These are phyloP conservation scores for Diplazon laetatorius DNA, from an alignment of 2,888 invertebrate genomes.

Conservation along the genomic window DNA sequence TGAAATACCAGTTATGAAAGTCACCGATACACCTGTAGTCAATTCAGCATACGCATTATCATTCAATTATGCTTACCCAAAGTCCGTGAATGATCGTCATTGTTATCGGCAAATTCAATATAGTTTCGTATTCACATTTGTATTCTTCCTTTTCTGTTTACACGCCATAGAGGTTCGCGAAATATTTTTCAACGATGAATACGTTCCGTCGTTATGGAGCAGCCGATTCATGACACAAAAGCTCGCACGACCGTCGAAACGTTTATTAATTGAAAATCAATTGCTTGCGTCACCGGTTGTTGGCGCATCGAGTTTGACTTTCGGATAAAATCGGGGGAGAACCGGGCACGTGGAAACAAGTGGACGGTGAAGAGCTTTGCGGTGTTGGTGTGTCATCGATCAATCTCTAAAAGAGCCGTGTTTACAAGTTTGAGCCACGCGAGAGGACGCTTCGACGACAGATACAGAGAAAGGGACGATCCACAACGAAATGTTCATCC, in stretches of 20 bases:
- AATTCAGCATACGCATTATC: too few species aligned
- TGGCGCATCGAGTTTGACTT: conserved; percentile 31
- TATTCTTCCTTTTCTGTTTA: neutral
- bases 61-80: too few species aligned
- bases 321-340: conserved; percentile 1
- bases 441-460: conserved; percentile 35
- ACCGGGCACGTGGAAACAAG: conserved; percentile 24
- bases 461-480: conserved; percentile 4
- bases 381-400: conserved; percentile 55
- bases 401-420: conserved; percentile 59
- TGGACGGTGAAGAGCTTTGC: conserved; percentile 47
- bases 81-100: too few species aligned
- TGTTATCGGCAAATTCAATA: conserved; percentile 1
- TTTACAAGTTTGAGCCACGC: conserved; percentile 53
- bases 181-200: too few species aligned
- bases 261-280: conserved; percentile 64
- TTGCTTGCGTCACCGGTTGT: conserved; percentile 19
- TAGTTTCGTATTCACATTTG: neutral
- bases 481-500: conserved; percentile 17
- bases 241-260: conserved; percentile 33
- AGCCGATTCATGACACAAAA: neutral
- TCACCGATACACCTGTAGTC: too few species aligned
- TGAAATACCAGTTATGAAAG: too few species aligned
- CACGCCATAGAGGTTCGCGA: neutral
- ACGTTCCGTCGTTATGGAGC: too few species aligned